phyloP scores from a whole-genome alignment of 1,140 invertebrate species.

The Drosophila oshimai region DNA sequence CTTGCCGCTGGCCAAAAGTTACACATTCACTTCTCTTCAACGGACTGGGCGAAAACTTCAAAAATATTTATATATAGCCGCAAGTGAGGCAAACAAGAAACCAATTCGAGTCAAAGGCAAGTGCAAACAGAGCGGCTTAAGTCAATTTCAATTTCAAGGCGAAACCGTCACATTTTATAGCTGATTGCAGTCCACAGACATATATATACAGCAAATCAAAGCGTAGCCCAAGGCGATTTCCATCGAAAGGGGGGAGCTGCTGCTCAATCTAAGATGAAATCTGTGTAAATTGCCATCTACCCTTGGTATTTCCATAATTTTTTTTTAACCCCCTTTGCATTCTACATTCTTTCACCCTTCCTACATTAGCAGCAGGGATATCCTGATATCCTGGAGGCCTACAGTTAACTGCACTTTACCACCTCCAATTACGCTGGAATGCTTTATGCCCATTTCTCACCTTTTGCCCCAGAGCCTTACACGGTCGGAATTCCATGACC shows the following conservation, averaged over 20 bases:
- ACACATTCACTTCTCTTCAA: conserved; percentile 9
- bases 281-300: conserved; percentile 1
- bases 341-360: no score
- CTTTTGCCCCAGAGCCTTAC: conserved; percentile 22
- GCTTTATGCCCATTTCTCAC: neutral
- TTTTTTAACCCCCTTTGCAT: neutral
- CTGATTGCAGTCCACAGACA: conserved; percentile 73
- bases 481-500: conserved; percentile 42
- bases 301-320: conserved; percentile 21
- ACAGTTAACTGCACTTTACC: conserved; percentile 60
- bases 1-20: conserved; percentile 32
- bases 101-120: conserved; percentile 43
- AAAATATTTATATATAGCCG: conserved; percentile 74
- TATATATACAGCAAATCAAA: conserved; percentile 66
- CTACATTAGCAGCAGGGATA: neutral
- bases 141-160: conserved; percentile 45
- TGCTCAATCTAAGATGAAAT: conserved; percentile 15
- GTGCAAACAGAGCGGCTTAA: conserved; percentile 64
- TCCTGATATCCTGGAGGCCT: conserved; percentile 48
- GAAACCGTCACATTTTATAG: conserved; percentile 63
- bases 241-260: conserved; percentile 3
- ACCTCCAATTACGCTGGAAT: conserved; percentile 27
- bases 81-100: conserved; percentile 54
- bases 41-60: conserved; percentile 38
- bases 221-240: conserved; percentile 27